Conservation (phyloP, 2,113 vertebrate genomes). For the Chlorodrepanis virens region DNA sequence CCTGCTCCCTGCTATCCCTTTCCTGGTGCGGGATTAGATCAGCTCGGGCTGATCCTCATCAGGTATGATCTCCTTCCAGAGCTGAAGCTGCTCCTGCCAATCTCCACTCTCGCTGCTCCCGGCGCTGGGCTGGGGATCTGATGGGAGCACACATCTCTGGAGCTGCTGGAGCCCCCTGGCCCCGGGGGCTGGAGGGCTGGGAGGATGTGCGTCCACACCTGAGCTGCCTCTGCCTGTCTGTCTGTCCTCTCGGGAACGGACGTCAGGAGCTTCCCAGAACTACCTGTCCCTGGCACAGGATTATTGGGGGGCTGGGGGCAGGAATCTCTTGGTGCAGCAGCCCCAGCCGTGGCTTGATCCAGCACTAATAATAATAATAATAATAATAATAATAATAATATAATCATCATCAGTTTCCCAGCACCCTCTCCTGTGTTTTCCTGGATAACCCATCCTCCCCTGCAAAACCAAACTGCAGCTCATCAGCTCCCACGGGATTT, state of each 20-base stretch:
- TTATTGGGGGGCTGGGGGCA: background rate
- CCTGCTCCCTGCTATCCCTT: background rate
- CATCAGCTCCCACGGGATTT: background rate
- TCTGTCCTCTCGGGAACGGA: background rate
- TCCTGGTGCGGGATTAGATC: background rate
- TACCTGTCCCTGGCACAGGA: background rate
- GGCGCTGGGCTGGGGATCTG: accelerated
- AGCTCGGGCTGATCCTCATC: slow-evolving; percentile 12
- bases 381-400: background rate
- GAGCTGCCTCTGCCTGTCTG: background rate
- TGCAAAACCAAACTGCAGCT: background rate
- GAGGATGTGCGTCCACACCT: accelerated
- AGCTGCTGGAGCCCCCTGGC: background rate
- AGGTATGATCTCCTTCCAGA: background rate
- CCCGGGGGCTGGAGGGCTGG: accelerated
- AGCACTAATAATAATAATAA: background rate
- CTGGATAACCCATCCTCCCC: background rate
- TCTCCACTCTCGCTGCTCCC: background rate
- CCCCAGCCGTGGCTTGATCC: background rate
- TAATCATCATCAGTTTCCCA: background rate
- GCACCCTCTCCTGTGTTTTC: background rate
- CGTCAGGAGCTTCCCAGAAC: background rate
- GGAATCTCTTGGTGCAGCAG: background rate
- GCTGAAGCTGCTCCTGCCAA: background rate
- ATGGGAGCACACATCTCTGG: accelerated